Conservation (phyloP, 92 coral and sea anemone species). For the Galaxea fascicularis region DNA sequence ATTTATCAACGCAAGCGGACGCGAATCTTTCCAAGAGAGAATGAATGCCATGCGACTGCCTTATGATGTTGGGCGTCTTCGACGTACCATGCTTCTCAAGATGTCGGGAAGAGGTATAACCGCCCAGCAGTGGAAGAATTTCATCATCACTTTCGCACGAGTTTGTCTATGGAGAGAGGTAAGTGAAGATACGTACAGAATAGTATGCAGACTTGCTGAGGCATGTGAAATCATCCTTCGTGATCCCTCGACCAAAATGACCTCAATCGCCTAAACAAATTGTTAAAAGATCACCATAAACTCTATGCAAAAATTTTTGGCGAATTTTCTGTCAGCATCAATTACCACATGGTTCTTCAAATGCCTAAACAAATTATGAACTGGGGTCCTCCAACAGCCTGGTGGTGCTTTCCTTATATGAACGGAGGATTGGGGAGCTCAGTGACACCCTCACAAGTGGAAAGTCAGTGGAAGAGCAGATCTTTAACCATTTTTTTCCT, state of each 20-base stretch:
- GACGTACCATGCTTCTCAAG: conserved; percentile 38
- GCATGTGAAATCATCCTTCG: conserved; percentile 43
- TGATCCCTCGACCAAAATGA: conserved; percentile 24
- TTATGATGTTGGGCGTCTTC: conserved; percentile 60
- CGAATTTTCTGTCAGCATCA: conserved; percentile 47
- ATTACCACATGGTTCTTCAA: conserved; percentile 63
- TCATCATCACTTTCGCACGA: conserved; percentile 31
- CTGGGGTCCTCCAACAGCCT: conserved; percentile 53
- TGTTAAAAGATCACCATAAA: conserved; percentile 38
- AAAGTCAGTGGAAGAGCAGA: conserved; percentile 47
- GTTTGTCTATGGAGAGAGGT: conserved; percentile 40
- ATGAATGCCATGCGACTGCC: conserved; percentile 48
- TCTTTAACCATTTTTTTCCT: conserved; percentile 25
- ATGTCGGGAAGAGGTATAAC: conserved; percentile 44
- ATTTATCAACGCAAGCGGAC: conserved; percentile 34
- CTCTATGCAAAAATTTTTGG: conserved; percentile 33
- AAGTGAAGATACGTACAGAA: conserved; percentile 31
- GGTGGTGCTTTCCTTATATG: conserved; percentile 67
- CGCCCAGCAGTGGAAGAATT: conserved; percentile 52
- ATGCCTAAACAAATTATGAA: conserved; percentile 32
- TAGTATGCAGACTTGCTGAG: conserved; percentile 29
- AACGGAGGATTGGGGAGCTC: conserved; percentile 47
- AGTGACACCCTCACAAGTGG: conserved; percentile 46
- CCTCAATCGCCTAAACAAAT: conserved; percentile 16
- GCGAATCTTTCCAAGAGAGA: conserved; percentile 21